Percentiles rank a stretch among this genome's conserved stretches.
Evolutionary conservation across 2,113 vertebrate species (phyloP).

Genomic region (Terrapene triunguis): DNA sequence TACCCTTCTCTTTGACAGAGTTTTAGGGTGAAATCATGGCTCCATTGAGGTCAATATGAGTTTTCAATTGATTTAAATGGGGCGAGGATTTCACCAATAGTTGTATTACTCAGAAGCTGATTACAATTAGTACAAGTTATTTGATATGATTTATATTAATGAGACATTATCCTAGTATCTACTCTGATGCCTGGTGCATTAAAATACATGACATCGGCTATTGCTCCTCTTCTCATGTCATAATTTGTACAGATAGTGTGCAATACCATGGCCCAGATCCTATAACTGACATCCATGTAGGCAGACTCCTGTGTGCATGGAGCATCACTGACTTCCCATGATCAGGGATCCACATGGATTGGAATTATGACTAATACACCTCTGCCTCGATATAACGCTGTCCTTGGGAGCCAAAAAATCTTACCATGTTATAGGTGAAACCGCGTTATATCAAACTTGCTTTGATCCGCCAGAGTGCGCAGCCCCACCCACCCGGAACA

Average conservation of each 20-base stretch:
- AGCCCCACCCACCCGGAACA: too few relatives aligned
- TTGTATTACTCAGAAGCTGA: background rate
- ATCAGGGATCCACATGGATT: background rate
- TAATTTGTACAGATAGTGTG: rapidly evolving
- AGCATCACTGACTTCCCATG: background rate
- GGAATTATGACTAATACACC: rapidly evolving
- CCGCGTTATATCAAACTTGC: too few relatives aligned
- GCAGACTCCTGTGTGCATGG: rapidly evolving
- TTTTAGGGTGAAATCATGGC: background rate
- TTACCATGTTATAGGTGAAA: too few relatives aligned
- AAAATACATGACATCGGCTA: background rate
- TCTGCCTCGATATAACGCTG: too few relatives aligned
- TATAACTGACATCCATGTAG: background rate
- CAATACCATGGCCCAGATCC: rapidly evolving
- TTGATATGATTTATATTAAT: rapidly evolving
- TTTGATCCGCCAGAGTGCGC: too few relatives aligned
- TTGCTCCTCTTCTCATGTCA: background rate
- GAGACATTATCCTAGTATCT: background rate
- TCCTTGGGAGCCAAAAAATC: too few relatives aligned
- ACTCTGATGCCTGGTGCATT: background rate
- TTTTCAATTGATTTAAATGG: background rate
- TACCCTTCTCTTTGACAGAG: background rate
- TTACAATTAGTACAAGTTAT: background rate
- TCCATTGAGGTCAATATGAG: background rate
- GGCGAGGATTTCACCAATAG: background rate